phyloP scores from a whole-genome alignment of 2,888 invertebrate genomes.

The Slavum lentiscoides region DNA sequence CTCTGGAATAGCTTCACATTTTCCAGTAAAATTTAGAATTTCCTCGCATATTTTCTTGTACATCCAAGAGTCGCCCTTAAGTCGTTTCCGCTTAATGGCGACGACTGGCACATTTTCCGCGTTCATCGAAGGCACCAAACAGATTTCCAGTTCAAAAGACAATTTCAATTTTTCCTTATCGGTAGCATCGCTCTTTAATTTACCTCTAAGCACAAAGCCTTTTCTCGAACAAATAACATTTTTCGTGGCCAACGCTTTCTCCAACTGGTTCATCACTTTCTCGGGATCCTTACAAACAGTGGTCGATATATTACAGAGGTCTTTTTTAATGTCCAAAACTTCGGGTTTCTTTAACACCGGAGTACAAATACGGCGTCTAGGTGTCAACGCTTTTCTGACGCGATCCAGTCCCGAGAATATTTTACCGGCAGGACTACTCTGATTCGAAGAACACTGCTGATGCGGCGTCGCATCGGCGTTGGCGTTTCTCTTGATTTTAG shows the following conservation, averaged over 20 bases:
- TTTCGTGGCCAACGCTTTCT: constrained; percentile 66
- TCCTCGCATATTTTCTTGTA: constrained; percentile 80
- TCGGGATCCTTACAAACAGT: constrained; percentile 70
- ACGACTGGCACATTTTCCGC: constrained; percentile 60
- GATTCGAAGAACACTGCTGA: constrained; percentile 10
- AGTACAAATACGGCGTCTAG: constrained; percentile 60
- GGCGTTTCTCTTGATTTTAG: constrained; percentile 37
- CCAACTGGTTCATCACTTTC: constrained; percentile 67
- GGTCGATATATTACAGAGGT: constrained; percentile 73
- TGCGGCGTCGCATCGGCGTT: background rate
- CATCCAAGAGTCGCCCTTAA: constrained; percentile 78
- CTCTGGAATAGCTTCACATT: constrained; percentile 47
- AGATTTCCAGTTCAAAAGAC: constrained; percentile 75
- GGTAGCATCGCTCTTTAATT: constrained; percentile 60
- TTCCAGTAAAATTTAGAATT: constrained; percentile 65
- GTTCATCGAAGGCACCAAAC: constrained; percentile 62
- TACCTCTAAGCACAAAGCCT: constrained; percentile 71
- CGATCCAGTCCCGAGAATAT: constrained; percentile 65
- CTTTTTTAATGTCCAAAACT: constrained; percentile 59
- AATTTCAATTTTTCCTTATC: constrained; percentile 58
- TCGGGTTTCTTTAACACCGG: constrained; percentile 34
- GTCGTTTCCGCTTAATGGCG: constrained; percentile 73
- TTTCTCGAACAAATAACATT: constrained; percentile 62
- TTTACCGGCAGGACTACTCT: constrained; percentile 41
- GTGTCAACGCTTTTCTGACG: constrained; percentile 72